Percentiles rank a stretch among this genome's conserved stretches.
Evolutionary conservation across 1,140 invertebrate species (phyloP).

Genomic region (Eueides isabella): DNA sequence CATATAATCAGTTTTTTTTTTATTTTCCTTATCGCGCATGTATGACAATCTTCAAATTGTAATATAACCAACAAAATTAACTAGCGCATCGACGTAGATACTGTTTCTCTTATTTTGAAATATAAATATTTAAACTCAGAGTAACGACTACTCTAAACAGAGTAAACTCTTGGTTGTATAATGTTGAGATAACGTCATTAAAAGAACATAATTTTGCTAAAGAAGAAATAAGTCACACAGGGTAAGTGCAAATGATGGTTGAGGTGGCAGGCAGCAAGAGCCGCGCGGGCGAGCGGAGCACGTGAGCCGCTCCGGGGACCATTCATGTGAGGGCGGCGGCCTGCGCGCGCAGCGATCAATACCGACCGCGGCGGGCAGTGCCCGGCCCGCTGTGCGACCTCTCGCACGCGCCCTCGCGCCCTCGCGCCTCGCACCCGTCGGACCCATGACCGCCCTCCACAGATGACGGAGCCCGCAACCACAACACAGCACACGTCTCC

Average conservation of each 20-base stretch:
- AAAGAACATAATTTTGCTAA: not conserved
- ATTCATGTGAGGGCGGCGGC: constrained; percentile 72
- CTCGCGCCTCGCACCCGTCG: constrained; percentile 35
- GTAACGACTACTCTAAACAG: too few relatives aligned
- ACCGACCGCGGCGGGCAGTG: constrained; percentile 63
- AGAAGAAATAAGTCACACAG: not conserved
- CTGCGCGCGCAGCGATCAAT: constrained; percentile 75
- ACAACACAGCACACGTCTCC: constrained; percentile 51
- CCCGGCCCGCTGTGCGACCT: constrained; percentile 66
- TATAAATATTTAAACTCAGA: too few relatives aligned
- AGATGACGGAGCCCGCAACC: constrained; percentile 72
- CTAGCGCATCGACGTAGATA: too few relatives aligned
- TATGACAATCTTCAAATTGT: too few relatives aligned
- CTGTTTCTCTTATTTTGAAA: too few relatives aligned
- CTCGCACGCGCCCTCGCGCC: constrained; percentile 53
- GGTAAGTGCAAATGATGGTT: not conserved
- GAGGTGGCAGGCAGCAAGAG: not conserved
- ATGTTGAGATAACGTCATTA: not conserved
- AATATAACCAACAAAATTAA: too few relatives aligned
- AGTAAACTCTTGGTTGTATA: too few relatives aligned
- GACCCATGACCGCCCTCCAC: constrained; percentile 72
- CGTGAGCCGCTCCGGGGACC: constrained; percentile 52
- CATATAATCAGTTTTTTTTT: too few relatives aligned
- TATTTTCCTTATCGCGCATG: too few relatives aligned
- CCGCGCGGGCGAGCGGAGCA: constrained; percentile 27